phyloP scores from a whole-genome alignment of 2,797 vertebrate species.

The Cynodonichthys magdalenae region DNA sequence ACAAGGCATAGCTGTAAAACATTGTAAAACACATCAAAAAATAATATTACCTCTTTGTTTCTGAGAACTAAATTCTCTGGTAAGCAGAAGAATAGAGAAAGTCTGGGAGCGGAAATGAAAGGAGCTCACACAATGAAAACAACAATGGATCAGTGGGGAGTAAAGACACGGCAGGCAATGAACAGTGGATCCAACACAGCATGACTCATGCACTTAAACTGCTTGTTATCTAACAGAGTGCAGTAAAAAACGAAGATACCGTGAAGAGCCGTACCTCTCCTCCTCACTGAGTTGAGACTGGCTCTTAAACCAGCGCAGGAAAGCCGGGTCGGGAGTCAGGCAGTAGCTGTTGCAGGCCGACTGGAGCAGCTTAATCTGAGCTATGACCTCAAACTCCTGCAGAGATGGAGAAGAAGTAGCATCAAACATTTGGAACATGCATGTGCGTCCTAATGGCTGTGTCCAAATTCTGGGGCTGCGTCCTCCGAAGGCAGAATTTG shows the following conservation, averaged over 20 bases:
- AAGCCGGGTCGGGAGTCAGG: slow-evolving; percentile 82
- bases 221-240: slow-evolving; percentile 38
- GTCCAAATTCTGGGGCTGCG: no score
- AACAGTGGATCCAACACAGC: slow-evolving; percentile 60
- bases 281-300: slow-evolving; percentile 88
- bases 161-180: slow-evolving; percentile 34
- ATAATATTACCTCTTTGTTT: slow-evolving; percentile 8
- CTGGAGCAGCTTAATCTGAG: slow-evolving; percentile 94
- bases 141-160: slow-evolving; percentile 52
- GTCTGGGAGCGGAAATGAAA: slow-evolving; percentile 5
- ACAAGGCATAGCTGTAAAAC: slow-evolving; percentile 85
- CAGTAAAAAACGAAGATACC: slow-evolving; percentile 4
- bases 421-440: background rate
- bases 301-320: slow-evolving; percentile 90
- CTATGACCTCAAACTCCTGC: slow-evolving; percentile 95
- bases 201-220: slow-evolving; percentile 45
- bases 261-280: slow-evolving; percentile 82
- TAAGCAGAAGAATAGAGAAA: background rate
- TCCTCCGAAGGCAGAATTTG: no score
- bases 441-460: no score
- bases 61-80: slow-evolving; percentile 6
- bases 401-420: slow-evolving; percentile 15
- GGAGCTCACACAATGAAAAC: slow-evolving; percentile 12
- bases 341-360: slow-evolving; percentile 96
- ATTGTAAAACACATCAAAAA: slow-evolving; percentile 17